Evolutionary conservation across 2,888 invertebrate species (phyloP).

Genomic region (Ametastegia equiseti): DNA sequence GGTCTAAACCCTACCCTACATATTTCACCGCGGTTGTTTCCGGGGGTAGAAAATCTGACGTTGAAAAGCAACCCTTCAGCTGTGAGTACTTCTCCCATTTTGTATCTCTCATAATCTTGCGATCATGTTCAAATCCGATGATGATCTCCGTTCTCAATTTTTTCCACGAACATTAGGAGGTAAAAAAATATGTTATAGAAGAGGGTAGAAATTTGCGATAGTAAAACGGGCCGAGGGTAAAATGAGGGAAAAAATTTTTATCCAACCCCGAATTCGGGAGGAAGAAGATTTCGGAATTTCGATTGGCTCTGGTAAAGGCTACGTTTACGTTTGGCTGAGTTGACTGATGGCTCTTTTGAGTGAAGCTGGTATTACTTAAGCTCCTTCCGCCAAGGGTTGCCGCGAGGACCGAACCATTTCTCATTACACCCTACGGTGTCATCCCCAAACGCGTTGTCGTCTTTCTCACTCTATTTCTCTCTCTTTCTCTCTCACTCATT

Average conservation of each 20-base stretch:
- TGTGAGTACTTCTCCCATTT: neutral
- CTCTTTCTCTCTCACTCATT: slow-evolving; percentile 11
- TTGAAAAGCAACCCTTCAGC: neutral
- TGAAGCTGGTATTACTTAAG: slow-evolving; percentile 65
- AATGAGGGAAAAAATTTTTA: neutral
- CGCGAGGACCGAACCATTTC: slow-evolving; percentile 59
- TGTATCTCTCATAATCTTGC: neutral
- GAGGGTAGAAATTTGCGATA: neutral
- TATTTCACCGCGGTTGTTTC: neutral
- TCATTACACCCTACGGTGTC: slow-evolving; percentile 58
- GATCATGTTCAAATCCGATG: neutral
- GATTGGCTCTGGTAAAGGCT: slow-evolving; percentile 44
- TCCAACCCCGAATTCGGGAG: neutral
- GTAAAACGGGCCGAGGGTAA: neutral
- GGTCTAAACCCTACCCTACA: slow-evolving; percentile 26
- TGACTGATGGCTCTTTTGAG: slow-evolving; percentile 65
- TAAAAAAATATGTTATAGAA: too few relatives aligned
- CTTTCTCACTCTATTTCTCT: neutral
- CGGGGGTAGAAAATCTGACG: neutral
- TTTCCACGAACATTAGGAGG: neutral
- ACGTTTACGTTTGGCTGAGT: slow-evolving; percentile 56
- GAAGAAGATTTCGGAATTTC: slow-evolving; percentile 41
- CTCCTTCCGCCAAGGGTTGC: slow-evolving; percentile 58
- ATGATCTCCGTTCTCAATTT: slow-evolving; percentile 1
- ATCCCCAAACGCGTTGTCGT: slow-evolving; percentile 48